Conservation (phyloP, 2,888 invertebrate genomes). For the Eupeodes luniger region DNA sequence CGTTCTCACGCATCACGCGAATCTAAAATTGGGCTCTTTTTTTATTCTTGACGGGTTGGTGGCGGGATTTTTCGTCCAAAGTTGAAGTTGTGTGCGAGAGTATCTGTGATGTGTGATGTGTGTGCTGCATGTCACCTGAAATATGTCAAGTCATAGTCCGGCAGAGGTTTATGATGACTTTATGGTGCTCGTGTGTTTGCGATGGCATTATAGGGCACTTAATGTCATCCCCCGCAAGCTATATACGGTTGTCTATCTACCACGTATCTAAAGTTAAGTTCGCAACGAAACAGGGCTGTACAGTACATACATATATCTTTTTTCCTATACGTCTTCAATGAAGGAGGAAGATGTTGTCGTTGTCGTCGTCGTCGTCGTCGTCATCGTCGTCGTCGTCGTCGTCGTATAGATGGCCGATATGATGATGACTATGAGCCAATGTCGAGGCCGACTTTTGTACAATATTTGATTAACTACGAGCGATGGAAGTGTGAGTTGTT, state of each 20-base stretch:
- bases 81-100: neutral
- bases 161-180: conserved; percentile 51
- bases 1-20: conserved; percentile 69
- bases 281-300: conserved; percentile 37
- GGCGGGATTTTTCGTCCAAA: neutral
- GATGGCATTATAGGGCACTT: conserved; percentile 64
- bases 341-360: conserved; percentile 22
- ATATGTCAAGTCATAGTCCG: conserved; percentile 45
- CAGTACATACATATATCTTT: conserved; percentile 23
- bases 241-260: neutral
- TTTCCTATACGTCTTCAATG: conserved; percentile 35
- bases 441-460: conserved; percentile 28
- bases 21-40: conserved; percentile 43
- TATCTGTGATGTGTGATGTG: neutral
- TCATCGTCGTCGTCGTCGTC: too few species aligned
- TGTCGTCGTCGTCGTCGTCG: neutral
- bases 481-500: conserved; percentile 67
- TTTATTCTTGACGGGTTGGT: neutral
- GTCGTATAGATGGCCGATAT: neutral
- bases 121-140: conserved; percentile 61
- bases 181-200: conserved; percentile 47
- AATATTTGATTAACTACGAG: conserved; percentile 35
- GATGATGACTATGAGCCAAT: neutral
- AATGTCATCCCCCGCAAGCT: conserved; percentile 34
- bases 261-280: neutral